Evolutionary conservation across 2,888 invertebrate species (phyloP).

Genomic region (Aleiodes alternator): DNA sequence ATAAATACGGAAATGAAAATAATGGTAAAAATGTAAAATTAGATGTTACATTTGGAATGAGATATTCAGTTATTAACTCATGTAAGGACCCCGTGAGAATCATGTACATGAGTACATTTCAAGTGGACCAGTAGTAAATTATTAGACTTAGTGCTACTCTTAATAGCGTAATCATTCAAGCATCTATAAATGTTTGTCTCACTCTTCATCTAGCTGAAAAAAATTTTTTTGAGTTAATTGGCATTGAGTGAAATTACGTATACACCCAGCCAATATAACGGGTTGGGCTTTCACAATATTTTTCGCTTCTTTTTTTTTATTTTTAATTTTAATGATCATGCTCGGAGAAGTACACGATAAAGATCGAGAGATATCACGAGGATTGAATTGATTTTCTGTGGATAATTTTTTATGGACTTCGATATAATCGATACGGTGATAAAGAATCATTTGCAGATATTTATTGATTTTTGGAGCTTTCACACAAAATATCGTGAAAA

Average conservation of each 20-base stretch:
- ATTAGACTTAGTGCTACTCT: conserved; percentile 37
- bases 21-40: neutral
- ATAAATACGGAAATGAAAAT: conserved; percentile 29
- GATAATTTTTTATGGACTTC: neutral
- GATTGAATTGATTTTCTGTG: neutral
- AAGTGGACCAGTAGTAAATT: conserved; percentile 40
- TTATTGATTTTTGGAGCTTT: too few species aligned
- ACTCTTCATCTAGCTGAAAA: conserved; percentile 2
- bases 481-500: too few species aligned
- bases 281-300: conserved; percentile 11
- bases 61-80: conserved; percentile 42
- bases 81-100: conserved; percentile 33
- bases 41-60: conserved; percentile 28
- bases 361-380: conserved; percentile 40
- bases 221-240: conserved; percentile 21
- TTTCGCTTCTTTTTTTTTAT: too few species aligned
- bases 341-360: conserved; percentile 48
- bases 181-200: conserved; percentile 33
- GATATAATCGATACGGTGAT: neutral
- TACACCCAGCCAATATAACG: conserved; percentile 5
- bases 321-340: neutral
- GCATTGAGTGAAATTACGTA: conserved; percentile 27
- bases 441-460: neutral
- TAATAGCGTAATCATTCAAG: conserved; percentile 26
- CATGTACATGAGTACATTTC: conserved; percentile 27